Base-by-base conservation (phyloP, 2,888 invertebrate species). In the Exephanes ischioxanthus region DNA sequence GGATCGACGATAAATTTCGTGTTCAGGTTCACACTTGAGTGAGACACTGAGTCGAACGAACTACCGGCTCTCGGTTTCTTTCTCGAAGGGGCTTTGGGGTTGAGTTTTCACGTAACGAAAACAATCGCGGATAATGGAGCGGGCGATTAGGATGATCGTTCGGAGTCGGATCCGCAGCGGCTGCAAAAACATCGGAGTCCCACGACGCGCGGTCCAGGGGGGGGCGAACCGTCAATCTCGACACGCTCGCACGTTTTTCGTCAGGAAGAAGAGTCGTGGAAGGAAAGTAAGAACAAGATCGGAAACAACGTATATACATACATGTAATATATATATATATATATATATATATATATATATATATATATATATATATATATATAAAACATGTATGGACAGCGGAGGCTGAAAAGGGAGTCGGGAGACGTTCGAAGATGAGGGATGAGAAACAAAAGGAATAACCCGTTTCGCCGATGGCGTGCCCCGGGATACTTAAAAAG, bases 401-500 rank as follows among this genome's bases (percentile, higher is more conserved):
- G 5, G 67, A 61, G 61, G 11, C 61, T 26, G 45, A 61, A 73
- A 61, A 67, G 79, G 51, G 72, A 77, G 53, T 78, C 37, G 37
- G 41, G 67, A 37, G 14, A 33, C 22, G 33, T 11, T n/a, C 30
- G 37, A 81, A 77, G 72, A 77, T 70, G 76, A 84, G 73, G 51
- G 87, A 88, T 87, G 85, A 86, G 85, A 89, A 90, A 87, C 84
- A 88, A 90, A 88, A 90, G 88, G 82, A 83, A 61, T 83, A 77
- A 86, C 86, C 87, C 83, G 88, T 90, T 90, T 90, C 82, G 89
- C 89, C 91, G 91, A 92, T 93, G 91, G 92, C 93, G 93, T 93
- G 92, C 90, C 89, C 91, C 88, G 81, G 89, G 91, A 92, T 91
- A 92, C 91, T 92, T 93, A 92, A 82, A 86, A 72, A 72, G 53